Base-by-base conservation (phyloP, 2,113 vertebrate genomes). In the Melanerpes aurifrons region DNA sequence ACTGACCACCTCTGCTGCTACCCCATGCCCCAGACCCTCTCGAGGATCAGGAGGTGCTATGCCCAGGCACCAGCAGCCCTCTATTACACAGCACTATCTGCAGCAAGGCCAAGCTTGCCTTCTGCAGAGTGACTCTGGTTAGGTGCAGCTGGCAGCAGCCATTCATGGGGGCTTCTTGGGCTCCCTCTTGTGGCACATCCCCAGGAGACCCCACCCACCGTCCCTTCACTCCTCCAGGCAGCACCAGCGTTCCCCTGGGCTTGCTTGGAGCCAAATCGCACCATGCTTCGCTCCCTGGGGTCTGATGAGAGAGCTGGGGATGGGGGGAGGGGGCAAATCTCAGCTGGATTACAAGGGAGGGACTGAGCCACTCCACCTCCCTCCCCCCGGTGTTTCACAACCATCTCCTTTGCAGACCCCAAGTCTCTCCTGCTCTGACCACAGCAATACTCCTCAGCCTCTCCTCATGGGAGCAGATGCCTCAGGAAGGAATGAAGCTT, bases 171-270 rank as follows among this genome's bases (percentile, higher is more conserved):
- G 75, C 81, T 96, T 96, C 61, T 57, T 57, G 89, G 84, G 92
- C 96, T 95, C 96, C 95, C 94, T 93, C 95, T 95, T 59, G 94
- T 71, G 92, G 94, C 75, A 87, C 66, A 43, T 9, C 21, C 17
- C 25, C 1, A 13, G 26, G 35, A 26, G 57, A 62, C 64, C 22
- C 43, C 18, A 24, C 50, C 57, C 82, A 17, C 0, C 0, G 54
- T 14, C 31, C 37, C 43, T 22, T 31, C 31, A 3, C 14, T 54
- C 57, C 73, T 32, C 61, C 67, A 64, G 56, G 16, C 4, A 0
- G 48, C 63, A 78, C 14, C 53, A 8, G 0, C 0, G 14, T 24
- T 73, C 67, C 61, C 19, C 4, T 0, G 17, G 31, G 22, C 50
- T 40, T n/a, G 43, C 18, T 43, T 62, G 10, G 40, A 69, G 64